Evolutionary conservation across 2,113 vertebrate species (phyloP).

Genomic region (Microcebus jonahi): DNA sequence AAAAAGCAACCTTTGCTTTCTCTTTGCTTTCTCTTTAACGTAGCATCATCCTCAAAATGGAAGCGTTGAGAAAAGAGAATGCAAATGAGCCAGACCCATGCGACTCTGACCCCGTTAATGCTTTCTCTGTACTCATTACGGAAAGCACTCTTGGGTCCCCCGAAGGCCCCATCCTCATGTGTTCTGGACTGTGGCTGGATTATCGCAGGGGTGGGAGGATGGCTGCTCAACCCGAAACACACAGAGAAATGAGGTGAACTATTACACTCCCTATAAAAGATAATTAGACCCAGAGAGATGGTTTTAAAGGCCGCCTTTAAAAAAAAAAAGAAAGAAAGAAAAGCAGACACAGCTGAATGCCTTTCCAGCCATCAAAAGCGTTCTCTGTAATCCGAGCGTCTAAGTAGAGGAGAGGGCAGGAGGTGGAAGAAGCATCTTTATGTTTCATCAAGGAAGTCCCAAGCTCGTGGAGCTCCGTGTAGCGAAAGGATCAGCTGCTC

Average conservation of each 20-base stretch:
- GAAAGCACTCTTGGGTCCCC: background rate
- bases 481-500: background rate
- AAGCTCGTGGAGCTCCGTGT: background rate
- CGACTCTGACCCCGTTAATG: background rate
- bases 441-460: constrained; percentile 71
- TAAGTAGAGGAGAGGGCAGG: background rate
- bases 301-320: constrained; percentile 59
- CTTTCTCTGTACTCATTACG: background rate
- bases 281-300: constrained; percentile 63
- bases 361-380: constrained; percentile 55
- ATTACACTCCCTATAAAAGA: constrained; percentile 60
- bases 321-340: background rate
- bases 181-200: background rate
- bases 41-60: background rate
- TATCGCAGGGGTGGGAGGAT: background rate
- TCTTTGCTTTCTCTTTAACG: background rate
- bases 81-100: background rate
- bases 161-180: background rate
- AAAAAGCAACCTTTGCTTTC: background rate
- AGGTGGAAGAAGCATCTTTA: constrained; percentile 55
- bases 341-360: constrained; percentile 58
- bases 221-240: background rate
- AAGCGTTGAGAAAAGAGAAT: background rate
- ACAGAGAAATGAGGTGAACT: constrained; percentile 37
- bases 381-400: constrained; percentile 39